Percentiles rank a stretch among this genome's conserved stretches.
These are phyloP conservation scores for Temnothorax curvispinosus DNA, from an alignment of 1,140 invertebrate species.

Conservation along the genomic window DNA sequence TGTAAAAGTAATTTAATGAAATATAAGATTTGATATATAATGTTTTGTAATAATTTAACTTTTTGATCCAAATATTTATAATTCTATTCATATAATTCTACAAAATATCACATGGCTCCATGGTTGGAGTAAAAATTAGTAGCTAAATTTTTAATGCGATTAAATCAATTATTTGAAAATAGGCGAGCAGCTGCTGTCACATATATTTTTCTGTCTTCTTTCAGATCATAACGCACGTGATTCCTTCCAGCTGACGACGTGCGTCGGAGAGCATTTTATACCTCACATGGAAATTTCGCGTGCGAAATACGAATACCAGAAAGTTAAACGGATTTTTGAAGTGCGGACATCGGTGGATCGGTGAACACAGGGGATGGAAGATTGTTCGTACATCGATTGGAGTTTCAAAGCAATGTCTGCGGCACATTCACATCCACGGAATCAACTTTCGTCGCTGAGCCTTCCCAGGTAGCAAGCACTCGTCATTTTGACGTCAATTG, in stretches of 20 bases:
- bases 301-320: slow-evolving; percentile 7
- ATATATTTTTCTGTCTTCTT: not conserved
- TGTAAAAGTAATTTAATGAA: not conserved
- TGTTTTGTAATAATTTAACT: not conserved
- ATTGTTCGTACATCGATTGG: not conserved
- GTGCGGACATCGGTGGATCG: not conserved
- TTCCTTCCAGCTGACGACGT: slow-evolving; percentile 3
- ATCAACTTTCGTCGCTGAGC: not conserved
- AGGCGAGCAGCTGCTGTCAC: not conserved
- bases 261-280: slow-evolving; percentile 1
- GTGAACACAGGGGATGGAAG: not conserved
- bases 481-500: too few species aligned
- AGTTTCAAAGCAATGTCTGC: not conserved
- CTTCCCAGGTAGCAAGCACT: not conserved
- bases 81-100: not conserved
- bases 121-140: not conserved
- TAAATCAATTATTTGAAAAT: slow-evolving; percentile 11
- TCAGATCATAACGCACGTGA: slow-evolving; percentile 35
- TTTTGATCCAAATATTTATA: not conserved
- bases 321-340: slow-evolving; percentile 14
- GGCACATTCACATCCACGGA: not conserved
- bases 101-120: not conserved
- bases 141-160: not conserved
- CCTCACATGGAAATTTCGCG: slow-evolving; percentile 11
- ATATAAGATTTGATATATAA: not conserved